Evolutionary conservation across 2,888 invertebrate genomes (phyloP), one percentile per base, ranked within the genome.

Genomic region (Hoplodrina blanda): DNA sequence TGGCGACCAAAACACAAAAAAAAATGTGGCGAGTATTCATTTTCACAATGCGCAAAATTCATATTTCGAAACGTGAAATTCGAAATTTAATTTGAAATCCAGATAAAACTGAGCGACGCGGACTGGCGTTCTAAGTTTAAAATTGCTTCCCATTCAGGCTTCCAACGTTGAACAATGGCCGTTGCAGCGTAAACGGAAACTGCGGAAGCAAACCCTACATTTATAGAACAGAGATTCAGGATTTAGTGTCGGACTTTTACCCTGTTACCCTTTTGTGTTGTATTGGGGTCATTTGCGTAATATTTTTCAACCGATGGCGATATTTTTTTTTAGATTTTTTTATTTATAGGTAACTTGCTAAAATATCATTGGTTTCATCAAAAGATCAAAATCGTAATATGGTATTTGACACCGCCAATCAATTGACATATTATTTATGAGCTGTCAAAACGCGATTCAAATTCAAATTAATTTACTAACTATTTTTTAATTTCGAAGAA

Each of bases 141-240:
- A 91, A 91, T 91, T 90, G 87, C 91, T 91, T 91, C 89, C 89
- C 83, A 88, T 90, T 90, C 87, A 88, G 52, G 72, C 72, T 56
- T 69, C 59, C 76, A 76, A 41, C n/a, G 67, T 15, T 56, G 67
- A 81, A 89, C 87, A 90, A 90, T 89, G 80, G 85, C 73, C 17
- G 62, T 62, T 66, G 69, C 83, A 57, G 46, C 52, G 25, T 20
- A 60, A 78, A 64, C 57, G 82, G 82, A 76, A 81, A 78, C 71
- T 74, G 54, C 73, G 76, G 73, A 78, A 83, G 80, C 62, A 76
- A 80, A 81, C 71, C 73, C 73, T 80, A 78, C 71, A 66, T 74
- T 69, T 76, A 70, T 67, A 60, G 67, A 77, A 17, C 37, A 56
- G 33, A 65, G 59, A 74, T 63, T 49, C 30, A 73, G 66, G 41